Evolutionary conservation across 2,113 vertebrate genomes (phyloP), one percentile per base, ranked within the genome.

Genomic region (Vireo altiloquus): DNA sequence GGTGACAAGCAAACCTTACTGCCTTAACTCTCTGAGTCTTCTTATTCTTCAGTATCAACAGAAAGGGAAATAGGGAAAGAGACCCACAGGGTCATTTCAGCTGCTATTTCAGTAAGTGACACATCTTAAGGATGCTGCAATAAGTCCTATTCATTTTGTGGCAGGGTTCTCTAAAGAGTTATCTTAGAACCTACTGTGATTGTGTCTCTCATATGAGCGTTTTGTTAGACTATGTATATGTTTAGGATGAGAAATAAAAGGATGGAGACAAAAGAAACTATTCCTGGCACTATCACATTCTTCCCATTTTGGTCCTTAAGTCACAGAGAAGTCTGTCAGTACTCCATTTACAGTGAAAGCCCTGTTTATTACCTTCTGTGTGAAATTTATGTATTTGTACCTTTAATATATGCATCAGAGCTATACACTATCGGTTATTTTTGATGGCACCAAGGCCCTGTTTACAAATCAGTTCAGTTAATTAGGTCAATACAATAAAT

Each of bases 41-140:
- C 19, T 65, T 74, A 49, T 22, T 70, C 28, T 9, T 53, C 42
- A 13, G 0, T n/a, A 40, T 40, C 50, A 80, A 31, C 0, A 0
- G 22, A 82, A 77, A 6, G 68, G 9, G 10, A 75, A 50, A 20
- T 20, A 44, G 10, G n/a, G n/a, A n/a, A n/a, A n/a, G 80, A 69
- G 53, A 68, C 35, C 31, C 23, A 44, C 27, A 37, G 31, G 54
- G 23, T 2, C 15, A 35, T 68, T 68, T 78, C 30, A 63, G 10
- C 33, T 74, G 12, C 17, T 92, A 0, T 54, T 91, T 82, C 66
- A 65, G 21, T 56, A 68, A 84, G 28, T 56, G n/a, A 28, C 5
- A 31, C 5, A 4, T n/a, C 68, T 64, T 52, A 90, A 66, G 13
- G n/a, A n/a, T 56, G 35, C 30, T 86, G 24, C 40, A 74, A 12